Evolutionary conservation across 2,888 invertebrate genomes (phyloP).

Genomic region (Tribolium freemani): DNA sequence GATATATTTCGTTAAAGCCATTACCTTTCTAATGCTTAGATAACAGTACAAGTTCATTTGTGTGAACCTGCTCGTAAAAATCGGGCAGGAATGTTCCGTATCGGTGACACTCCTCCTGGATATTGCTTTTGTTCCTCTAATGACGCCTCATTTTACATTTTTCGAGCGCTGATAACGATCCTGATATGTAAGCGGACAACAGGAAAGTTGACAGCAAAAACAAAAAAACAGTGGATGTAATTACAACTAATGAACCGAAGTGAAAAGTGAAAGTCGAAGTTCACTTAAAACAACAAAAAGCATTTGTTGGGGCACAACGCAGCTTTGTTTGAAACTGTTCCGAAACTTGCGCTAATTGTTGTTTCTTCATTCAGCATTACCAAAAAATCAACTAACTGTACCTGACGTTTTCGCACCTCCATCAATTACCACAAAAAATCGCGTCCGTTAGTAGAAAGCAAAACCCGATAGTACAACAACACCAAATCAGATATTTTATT

Average conservation of each 20-base stretch:
- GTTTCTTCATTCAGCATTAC: no score
- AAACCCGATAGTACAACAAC: conserved; percentile 17
- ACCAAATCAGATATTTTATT: conserved; percentile 46
- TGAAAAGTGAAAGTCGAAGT: neutral
- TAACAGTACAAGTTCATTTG: conserved; percentile 50
- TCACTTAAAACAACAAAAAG: neutral
- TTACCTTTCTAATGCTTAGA: conserved; percentile 46
- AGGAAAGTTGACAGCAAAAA: neutral
- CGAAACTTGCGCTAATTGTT: no score
- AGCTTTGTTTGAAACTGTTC: neutral
- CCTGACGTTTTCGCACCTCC: conserved; percentile 6
- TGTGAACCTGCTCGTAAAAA: conserved; percentile 27
- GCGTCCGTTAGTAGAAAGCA: conserved; percentile 10
- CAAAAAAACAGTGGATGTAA: neutral
- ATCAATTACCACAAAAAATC: conserved; percentile 10
- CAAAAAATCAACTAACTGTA: conserved; percentile 8
- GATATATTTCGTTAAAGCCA: conserved; percentile 46
- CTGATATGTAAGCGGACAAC: neutral
- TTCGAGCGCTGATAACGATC: neutral
- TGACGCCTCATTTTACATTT: neutral
- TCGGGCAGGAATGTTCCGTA: neutral
- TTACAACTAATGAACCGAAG: neutral
- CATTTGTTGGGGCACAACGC: neutral
- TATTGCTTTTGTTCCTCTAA: neutral
- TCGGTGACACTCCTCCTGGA: neutral